Percentiles rank a stretch among this genome's conserved stretches.
These are phyloP conservation scores for Sorex araneus DNA, from an alignment of 2,113 vertebrate genomes.

Conservation along the genomic window DNA sequence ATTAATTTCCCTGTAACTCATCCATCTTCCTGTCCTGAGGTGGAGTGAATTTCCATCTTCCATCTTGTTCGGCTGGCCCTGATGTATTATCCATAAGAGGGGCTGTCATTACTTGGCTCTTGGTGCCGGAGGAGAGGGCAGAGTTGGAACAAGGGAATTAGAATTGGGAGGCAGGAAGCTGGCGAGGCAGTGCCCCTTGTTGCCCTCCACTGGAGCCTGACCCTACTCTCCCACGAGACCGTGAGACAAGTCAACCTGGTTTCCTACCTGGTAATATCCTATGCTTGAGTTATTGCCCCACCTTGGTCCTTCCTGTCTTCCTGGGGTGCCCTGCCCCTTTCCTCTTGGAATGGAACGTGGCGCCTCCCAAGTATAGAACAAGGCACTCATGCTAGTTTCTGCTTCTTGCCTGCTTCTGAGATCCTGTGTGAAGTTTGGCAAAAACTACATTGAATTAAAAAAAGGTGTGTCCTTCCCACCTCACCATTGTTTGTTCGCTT, in stretches of 20 bases:
- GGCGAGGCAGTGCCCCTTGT: background rate
- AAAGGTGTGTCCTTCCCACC: rapidly evolving
- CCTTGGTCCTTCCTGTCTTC: background rate
- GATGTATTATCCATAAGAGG: background rate
- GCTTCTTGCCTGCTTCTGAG: background rate
- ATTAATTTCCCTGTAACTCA: slow-evolving; percentile 51
- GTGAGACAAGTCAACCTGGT: background rate
- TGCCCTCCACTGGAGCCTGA: background rate
- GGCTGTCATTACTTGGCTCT: background rate
- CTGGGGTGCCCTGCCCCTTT: background rate
- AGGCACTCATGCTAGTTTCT: background rate
- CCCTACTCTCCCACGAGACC: background rate
- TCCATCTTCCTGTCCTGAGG: slow-evolving; percentile 26
- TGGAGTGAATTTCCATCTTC: background rate
- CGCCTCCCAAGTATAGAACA: too few species aligned
- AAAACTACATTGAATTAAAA: background rate
- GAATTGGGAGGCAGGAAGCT: background rate
- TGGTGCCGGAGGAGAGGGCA: background rate
- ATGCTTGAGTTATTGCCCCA: background rate
- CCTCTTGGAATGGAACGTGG: too few species aligned
- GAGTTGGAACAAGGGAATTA: background rate
- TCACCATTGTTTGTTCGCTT: background rate
- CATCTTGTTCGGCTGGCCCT: background rate
- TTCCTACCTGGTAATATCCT: background rate
- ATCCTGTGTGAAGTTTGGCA: background rate